Evolutionary conservation across 1,140 invertebrate genomes (phyloP).

Genomic region (Adoxophyes honmai): DNA sequence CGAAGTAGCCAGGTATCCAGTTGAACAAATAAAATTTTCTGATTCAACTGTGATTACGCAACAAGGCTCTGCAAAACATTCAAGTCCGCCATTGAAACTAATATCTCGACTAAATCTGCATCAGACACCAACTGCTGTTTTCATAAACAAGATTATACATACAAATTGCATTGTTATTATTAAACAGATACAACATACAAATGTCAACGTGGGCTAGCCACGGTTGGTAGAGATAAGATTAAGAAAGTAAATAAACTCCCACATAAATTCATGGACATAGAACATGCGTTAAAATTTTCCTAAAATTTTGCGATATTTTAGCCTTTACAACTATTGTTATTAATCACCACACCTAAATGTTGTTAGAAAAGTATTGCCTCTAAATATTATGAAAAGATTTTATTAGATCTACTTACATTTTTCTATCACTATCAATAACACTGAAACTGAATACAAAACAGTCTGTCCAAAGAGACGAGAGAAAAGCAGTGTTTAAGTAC

Average conservation of each 20-base stretch:
- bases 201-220: slow-evolving; percentile 49
- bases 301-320: slow-evolving; percentile 43
- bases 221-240: slow-evolving; percentile 45
- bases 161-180: slow-evolving; percentile 57
- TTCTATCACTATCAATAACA: slow-evolving; percentile 64
- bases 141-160: slow-evolving; percentile 41
- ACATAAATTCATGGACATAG: slow-evolving; percentile 52
- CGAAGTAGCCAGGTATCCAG: no score
- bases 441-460: slow-evolving; percentile 46
- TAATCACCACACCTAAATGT: slow-evolving; percentile 64
- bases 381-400: slow-evolving; percentile 64
- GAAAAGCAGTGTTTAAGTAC: slow-evolving; percentile 61
- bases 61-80: no score
- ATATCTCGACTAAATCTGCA: slow-evolving; percentile 56
- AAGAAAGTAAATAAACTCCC: slow-evolving; percentile 40
- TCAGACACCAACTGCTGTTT: slow-evolving; percentile 36
- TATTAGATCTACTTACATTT: slow-evolving; percentile 61
- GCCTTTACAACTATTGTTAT: slow-evolving; percentile 65
- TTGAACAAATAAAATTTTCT: no score
- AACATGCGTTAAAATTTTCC: slow-evolving; percentile 53
- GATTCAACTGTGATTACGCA: no score
- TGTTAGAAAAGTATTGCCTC: slow-evolving; percentile 72
- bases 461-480: slow-evolving; percentile 39
- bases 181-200: slow-evolving; percentile 59
- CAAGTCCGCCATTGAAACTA: not conserved